Percentiles rank a stretch among this genome's conserved stretches.
These are phyloP conservation scores for Pithys albifrons DNA, from an alignment of 2,113 vertebrate species.

Conservation along the genomic window DNA sequence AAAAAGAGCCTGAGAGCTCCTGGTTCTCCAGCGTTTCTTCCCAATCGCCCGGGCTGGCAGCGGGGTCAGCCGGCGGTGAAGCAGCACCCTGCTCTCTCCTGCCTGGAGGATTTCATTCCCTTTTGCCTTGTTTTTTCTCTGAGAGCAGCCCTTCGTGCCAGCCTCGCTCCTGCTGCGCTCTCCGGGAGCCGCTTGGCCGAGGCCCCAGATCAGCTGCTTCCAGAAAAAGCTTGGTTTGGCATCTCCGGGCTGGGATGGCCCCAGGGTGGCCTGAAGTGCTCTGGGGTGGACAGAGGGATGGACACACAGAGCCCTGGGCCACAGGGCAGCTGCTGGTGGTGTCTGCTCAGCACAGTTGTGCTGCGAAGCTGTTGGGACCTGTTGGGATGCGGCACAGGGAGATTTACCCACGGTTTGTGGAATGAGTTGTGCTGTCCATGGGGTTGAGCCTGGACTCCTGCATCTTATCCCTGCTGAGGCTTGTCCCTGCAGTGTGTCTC, in stretches of 20 bases:
- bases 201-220: background rate
- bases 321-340: background rate
- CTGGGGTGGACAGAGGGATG: background rate
- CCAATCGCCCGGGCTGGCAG: fast-evolving
- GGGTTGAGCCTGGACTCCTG: background rate
- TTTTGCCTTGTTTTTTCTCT: background rate
- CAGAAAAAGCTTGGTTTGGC: background rate
- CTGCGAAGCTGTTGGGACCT: background rate
- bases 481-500: background rate
- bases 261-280: background rate
- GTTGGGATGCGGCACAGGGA: background rate
- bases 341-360: fast-evolving
- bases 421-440: background rate
- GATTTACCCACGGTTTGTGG: background rate
- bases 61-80: background rate
- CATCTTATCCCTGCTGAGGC: background rate
- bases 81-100: background rate
- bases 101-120: background rate
- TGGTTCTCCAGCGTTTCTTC: background rate
- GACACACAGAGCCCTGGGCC: fast-evolving
- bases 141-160: background rate
- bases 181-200: background rate
- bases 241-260: background rate
- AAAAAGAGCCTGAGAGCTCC: background rate
- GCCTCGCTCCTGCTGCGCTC: background rate